phyloP scores from a whole-genome alignment of 2,113 vertebrate genomes.

The Collichthys lucidus region DNA sequence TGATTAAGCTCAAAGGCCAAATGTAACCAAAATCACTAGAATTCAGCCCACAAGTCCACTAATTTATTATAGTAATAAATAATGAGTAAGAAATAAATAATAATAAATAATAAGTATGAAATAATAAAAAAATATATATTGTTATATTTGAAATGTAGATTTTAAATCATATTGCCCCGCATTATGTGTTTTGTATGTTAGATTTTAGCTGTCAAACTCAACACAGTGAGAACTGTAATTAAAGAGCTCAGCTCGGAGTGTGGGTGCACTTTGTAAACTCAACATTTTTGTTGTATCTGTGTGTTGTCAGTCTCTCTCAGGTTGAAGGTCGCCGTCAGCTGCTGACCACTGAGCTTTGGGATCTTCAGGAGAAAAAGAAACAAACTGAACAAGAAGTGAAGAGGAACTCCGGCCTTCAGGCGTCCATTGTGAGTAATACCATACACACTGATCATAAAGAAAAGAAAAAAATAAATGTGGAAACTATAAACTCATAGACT shows the following conservation, averaged over 20 bases:
- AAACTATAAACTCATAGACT: neutral
- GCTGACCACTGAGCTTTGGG: slow-evolving; percentile 60
- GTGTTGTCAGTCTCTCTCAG: slow-evolving; percentile 65
- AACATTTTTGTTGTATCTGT: slow-evolving; percentile 22
- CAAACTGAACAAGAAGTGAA: slow-evolving; percentile 38
- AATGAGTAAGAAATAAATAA: no score
- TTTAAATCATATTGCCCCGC: neutral
- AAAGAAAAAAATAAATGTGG: neutral
- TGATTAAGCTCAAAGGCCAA: no score
- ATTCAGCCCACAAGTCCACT: neutral
- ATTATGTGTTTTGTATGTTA: neutral
- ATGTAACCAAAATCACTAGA: neutral
- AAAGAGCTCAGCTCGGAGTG: neutral
- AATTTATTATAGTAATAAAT: neutral
- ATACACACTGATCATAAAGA: neutral
- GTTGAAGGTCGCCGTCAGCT: slow-evolving; percentile 60
- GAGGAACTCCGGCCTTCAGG: slow-evolving; percentile 48
- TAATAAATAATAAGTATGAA: no score
- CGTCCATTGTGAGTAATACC: slow-evolving; percentile 60
- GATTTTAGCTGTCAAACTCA: neutral
- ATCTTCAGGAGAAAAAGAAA: slow-evolving; percentile 63
- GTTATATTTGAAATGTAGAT: no score
- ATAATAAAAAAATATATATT: neutral
- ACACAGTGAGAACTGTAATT: neutral
- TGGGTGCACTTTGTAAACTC: neutral